Percentiles rank a stretch among this genome's conserved stretches.
Conservation (phyloP, 1,140 invertebrate species). For the Penaeus japonicus region DNA sequence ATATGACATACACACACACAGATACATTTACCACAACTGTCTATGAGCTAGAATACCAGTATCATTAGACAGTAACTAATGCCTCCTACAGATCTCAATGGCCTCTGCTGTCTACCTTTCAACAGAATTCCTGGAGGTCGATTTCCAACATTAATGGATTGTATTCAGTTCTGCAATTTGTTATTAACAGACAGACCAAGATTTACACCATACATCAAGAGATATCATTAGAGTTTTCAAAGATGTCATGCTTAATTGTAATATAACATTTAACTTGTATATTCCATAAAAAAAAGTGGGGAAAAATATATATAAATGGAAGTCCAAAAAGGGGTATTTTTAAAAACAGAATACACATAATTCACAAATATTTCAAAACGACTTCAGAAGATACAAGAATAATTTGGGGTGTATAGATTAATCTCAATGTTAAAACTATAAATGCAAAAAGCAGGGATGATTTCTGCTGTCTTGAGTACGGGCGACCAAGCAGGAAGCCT, state of each 20-base stretch:
- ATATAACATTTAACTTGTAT: no score
- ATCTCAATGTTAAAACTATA: slow-evolving; percentile 25
- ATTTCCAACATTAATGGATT: no score
- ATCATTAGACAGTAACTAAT: slow-evolving; percentile 1
- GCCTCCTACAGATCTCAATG: neutral
- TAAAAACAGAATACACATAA: neutral
- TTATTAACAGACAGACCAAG: no score
- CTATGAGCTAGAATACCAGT: neutral
- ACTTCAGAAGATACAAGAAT: slow-evolving; percentile 15
- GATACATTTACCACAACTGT: slow-evolving; percentile 16
- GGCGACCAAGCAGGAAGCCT: no score
- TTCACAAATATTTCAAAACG: neutral
- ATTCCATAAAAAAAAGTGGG: no score
- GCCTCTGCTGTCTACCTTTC: no score
- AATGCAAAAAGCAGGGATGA: slow-evolving; percentile 29
- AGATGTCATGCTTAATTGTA: no score
- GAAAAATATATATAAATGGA: no score
- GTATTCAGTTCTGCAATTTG: no score
- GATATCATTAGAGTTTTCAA: no score
- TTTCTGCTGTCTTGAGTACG: slow-evolving; percentile 1
- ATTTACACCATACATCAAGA: no score
- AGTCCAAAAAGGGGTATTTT: neutral
- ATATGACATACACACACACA: slow-evolving; percentile 9
- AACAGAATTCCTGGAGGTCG: no score
- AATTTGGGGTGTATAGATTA: slow-evolving; percentile 9